Evolutionary conservation across 64 coral and sea anemone genomes (phyloP).

Genomic region (Dendronephthya gigantea): DNA sequence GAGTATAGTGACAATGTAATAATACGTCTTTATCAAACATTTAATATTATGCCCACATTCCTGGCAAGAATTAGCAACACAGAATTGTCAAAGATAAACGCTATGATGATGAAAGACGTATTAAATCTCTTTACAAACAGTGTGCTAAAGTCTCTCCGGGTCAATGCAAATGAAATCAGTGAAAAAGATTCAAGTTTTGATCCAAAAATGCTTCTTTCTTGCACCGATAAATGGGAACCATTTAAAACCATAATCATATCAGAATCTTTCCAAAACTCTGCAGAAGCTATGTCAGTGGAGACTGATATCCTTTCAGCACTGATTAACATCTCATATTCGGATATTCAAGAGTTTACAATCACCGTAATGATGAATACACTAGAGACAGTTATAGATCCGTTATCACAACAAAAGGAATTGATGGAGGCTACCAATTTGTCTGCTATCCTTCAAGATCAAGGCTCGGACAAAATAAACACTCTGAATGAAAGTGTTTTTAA

Average conservation of each 20-base stretch:
- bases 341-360: not conserved
- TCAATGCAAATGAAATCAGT: too few relatives aligned
- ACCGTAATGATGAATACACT: not conserved
- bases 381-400: not conserved
- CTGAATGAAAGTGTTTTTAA: not conserved
- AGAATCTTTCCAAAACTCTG: not conserved
- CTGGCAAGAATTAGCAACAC: not conserved
- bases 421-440: not conserved
- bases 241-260: not conserved
- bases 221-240: not conserved
- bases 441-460: not conserved
- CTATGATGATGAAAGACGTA: not conserved
- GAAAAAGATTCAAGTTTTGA: too few relatives aligned
- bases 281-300: not conserved
- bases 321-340: not conserved
- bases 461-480: not conserved
- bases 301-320: not conserved
- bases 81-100: not conserved
- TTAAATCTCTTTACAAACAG: not conserved
- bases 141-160: not conserved
- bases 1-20: not conserved
- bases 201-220: too few relatives aligned
- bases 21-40: not conserved
- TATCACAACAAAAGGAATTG: not conserved
- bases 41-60: not conserved